phyloP scores from a whole-genome alignment of 1,140 invertebrate genomes.

The Drosophila kepulauana region DNA sequence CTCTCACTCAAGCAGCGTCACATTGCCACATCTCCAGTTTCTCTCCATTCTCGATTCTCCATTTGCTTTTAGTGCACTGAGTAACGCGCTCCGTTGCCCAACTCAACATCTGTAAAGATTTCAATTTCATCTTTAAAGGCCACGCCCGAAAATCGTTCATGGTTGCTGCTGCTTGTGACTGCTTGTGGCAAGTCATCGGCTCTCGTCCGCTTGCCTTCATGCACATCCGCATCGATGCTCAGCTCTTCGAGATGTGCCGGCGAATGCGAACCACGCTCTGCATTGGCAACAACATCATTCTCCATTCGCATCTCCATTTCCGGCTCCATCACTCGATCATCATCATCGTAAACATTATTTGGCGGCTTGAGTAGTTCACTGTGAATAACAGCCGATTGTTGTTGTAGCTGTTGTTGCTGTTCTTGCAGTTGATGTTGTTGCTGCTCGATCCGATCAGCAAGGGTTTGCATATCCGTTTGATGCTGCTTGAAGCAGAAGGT shows the following conservation, averaged over 20 bases:
- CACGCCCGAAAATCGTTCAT: conserved; percentile 39
- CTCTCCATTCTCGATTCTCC: background rate
- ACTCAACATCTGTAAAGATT: conserved; percentile 41
- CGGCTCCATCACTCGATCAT: background rate
- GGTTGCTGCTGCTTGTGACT: background rate
- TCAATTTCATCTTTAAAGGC: conserved; percentile 56
- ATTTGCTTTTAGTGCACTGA: conserved; percentile 13
- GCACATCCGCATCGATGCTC: conserved; percentile 53
- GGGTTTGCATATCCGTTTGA: conserved; percentile 43
- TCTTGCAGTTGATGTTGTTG: background rate
- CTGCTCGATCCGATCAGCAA: conserved; percentile 44
- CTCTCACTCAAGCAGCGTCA: background rate
- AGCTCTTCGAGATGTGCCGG: conserved; percentile 51
- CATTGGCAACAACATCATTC: too few relatives aligned
- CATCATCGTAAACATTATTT: too few relatives aligned
- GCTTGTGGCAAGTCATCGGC: background rate
- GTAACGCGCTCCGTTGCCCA: conserved; percentile 31
- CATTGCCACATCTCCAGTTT: too few relatives aligned
- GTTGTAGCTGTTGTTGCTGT: background rate
- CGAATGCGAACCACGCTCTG: conserved; percentile 46
- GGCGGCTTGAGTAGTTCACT: background rate
- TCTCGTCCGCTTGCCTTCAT: conserved; percentile 18
- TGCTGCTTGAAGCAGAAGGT: conserved; percentile 37
- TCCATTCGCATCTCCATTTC: too few relatives aligned
- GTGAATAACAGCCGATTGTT: conserved; percentile 9